phyloP scores from a whole-genome alignment of 2,113 vertebrate species.

The Paedocypris sp. region DNA sequence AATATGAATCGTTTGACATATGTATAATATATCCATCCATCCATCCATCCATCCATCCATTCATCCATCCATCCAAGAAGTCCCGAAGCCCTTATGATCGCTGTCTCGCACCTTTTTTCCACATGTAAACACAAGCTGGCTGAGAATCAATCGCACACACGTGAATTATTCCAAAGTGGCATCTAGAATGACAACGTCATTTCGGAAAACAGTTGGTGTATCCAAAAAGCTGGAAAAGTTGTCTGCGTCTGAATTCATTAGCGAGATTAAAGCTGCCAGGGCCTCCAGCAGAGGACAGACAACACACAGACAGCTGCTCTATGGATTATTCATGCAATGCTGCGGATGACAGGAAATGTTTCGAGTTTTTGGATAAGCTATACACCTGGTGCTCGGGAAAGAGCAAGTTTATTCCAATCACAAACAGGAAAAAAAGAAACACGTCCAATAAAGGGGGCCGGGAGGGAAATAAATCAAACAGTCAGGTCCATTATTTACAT shows the following conservation, averaged over 20 bases:
- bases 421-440: background rate
- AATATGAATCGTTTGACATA: too few species aligned
- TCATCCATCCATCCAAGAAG: too few species aligned
- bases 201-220: conserved; percentile 10
- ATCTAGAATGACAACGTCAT: background rate
- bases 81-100: too few species aligned
- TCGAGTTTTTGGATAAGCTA: background rate
- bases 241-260: background rate
- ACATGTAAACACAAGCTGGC: background rate
- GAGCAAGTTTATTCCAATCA: background rate
- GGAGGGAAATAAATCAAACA: conserved; percentile 2
- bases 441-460: background rate
- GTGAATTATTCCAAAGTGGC: background rate
- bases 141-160: background rate
- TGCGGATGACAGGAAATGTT: conserved; percentile 18
- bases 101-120: background rate
- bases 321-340: conserved; percentile 35
- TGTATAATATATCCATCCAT: too few species aligned
- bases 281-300: conserved; percentile 10
- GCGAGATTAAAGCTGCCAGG: conserved; percentile 21
- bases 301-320: conserved; percentile 24
- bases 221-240: conserved; percentile 15
- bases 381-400: conserved; percentile 9
- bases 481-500: background rate
- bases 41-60: too few species aligned